These are phyloP conservation scores for Nycticorax nycticorax DNA, from an alignment of 2,113 vertebrate genomes.

Conservation along the genomic window DNA sequence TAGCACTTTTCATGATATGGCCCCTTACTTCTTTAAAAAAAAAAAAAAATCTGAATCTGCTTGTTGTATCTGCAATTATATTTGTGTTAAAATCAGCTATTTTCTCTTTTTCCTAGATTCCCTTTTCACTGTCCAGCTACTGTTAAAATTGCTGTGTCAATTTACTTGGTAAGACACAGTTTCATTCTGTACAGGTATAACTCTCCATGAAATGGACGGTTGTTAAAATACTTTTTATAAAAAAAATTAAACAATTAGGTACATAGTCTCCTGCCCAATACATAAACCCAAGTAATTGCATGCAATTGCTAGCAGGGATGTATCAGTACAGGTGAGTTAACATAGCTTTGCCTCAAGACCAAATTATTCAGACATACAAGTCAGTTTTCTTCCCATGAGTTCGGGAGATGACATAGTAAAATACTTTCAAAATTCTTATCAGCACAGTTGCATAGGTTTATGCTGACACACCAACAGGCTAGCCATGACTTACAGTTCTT, in stretches of 20 bases:
- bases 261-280: not conserved
- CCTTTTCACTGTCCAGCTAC: not conserved
- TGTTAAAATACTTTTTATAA: not conserved
- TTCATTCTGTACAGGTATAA: not conserved
- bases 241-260: not conserved
- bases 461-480: not conserved
- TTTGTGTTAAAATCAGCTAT: not conserved
- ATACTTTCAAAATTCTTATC: slow-evolving; percentile 19
- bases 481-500: not conserved
- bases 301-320: not conserved
- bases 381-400: not conserved
- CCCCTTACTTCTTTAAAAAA: not conserved
- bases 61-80: not conserved
- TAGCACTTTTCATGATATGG: not conserved
- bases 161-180: not conserved
- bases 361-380: not conserved
- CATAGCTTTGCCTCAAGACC: not conserved
- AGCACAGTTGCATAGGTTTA: not conserved
- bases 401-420: not conserved
- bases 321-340: not conserved
- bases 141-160: not conserved
- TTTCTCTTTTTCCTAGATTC: not conserved
- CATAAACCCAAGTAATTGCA: not conserved
- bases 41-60: not conserved
- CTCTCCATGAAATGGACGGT: not conserved